Evolutionary conservation across 2,797 vertebrate species (phyloP), one percentile per base, ranked within the genome.

Genomic region (Lindbergichthys nudifrons): DNA sequence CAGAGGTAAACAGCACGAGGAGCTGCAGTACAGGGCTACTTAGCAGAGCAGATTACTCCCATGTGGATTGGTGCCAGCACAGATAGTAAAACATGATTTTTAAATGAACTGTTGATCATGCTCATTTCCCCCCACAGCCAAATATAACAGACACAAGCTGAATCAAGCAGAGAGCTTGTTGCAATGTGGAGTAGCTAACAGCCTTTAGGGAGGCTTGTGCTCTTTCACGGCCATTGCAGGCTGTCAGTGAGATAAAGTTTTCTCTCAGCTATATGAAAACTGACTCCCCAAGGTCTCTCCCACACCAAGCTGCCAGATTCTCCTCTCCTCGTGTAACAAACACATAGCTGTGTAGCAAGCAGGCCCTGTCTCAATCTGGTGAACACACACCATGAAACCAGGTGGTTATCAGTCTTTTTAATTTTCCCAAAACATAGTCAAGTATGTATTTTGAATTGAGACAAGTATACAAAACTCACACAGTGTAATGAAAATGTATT

Each of bases 261-360:
- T 74, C 47, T 69, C 47, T 65, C 73, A 80, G 81, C 69, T 43
- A 36, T 43, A 30, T 75, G 72, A 74, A 78, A 85, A 80, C 65
- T 62, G 46, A 54, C 68, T 61, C 54, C 41, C 21, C 64, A 77
- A 79, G 75, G 65, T 73, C 77, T 80, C 52, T 62, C 53, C 57
- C 65, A 73, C 79, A 82, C 68, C 70, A 51, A 32, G 58, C 21
- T 63, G 63, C 41, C 70, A 89, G n/a, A 88, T 73, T 70, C 41
- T 18, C 32, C 26, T 42, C 23, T 19, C 47, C 43, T n/a, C 41
- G 26, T 2, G 46, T 6, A 41, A 61, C 50, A 80, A 79, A 81
- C 7, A 61, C 59, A 73, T 45, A 66, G 42, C 51, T 43, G 23
- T 15, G 11, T 54, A 30, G 59, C 36, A 52, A 26, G 51, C n/a